Evolutionary conservation across 2,113 vertebrate genomes (phyloP), one percentile per base, ranked within the genome.

Genomic region (Rhodinocichla rosea): DNA sequence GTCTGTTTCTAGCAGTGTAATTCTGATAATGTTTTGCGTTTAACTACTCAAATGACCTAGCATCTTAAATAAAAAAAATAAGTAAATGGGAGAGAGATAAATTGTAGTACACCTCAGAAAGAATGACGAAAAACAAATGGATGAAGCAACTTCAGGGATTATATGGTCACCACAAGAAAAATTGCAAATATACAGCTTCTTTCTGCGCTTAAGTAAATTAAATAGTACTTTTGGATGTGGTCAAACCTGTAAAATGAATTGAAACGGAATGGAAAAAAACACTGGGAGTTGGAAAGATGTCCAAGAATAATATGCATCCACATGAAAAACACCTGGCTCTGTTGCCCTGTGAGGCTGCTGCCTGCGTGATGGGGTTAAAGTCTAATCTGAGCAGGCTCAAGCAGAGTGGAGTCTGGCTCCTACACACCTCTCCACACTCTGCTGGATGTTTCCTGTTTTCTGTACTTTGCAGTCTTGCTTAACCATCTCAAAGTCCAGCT

Each of bases 401-500:
- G 55, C 79, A 67, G 65, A 52, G 52, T 13, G 9, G 44, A 87
- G 44, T 35, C 83, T 64, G 27, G 27, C 74, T 85, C 33, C 53
- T 71, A 18, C 30, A 69, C 85, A 33, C 44, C 42, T 73, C 15
- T 26, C 49, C 30, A 6, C 8, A 7, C 18, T 1, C 1, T 69
- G 26, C 62, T 52, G 94, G 90, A 97, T 85, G 63, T 94, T 97
- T 91, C 91, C 47, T 83, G 57, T 97, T 96, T 95, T 97, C 78
- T 96, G 57, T 93, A 83, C 96, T 96, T 93, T 82, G 78, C 40
- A 52, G 63, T 94, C 91, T 98, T 98, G 97, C 98, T 93, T 94
- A 97, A 98, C 65, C 35, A 27, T 97, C 78, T 96, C 97, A 98
- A 98, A 98, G 98, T 98, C 95, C 97, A 97, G 79, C 59, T 94